Evolutionary conservation across 2,113 vertebrate species (phyloP), one percentile per base, ranked within the genome.

Genomic region (Perca flavescens): DNA sequence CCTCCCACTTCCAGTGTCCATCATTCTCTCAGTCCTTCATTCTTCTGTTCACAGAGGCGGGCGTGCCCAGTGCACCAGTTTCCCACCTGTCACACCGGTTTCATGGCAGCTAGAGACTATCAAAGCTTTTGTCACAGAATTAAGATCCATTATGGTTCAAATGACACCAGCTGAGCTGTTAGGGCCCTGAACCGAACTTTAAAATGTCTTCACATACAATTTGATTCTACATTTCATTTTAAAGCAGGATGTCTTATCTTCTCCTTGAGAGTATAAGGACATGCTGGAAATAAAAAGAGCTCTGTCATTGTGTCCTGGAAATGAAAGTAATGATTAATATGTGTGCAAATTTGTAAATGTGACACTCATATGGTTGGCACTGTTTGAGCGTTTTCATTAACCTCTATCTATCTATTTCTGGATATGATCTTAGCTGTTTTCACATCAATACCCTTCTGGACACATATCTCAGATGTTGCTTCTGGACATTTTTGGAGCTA

Each of bases 1-100:
- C 88, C 83, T 84, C 89, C 89, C 80, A 62, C 74, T 2, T 62
- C 6, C 22, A 53, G 50, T 15, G 17, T 74, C 56, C 40, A 72
- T 63, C 62, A 3, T 68, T 64, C 22, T 62, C 31, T 52, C 65
- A 76, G 34, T 17, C 46, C n/a, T 77, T 80, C 79, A 80, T 87
- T 90, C 80, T 77, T 84, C 34, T 71, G 21, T 66, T 83, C 16
- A 76, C 71, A 90, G 64, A 61, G 61, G 64, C 13, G 22, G 91
- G 89, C 21, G 84, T 80, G 83, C n/a, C 80, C 72, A 19, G 14
- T 69, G 70, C 28, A 75, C 72, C 52, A 83, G 17, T 79, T 85
- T 84, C 31, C 66, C 77, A 92, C 92, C 90, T 83, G 93, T 19
- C 76, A 13, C 76, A 94, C 94, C 63, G 77, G 94, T 95, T 94